Evolutionary conservation across 2,797 vertebrate genomes (phyloP), one percentile per base, ranked within the genome.

Genomic region (Acrocephalus scirpaceus): DNA sequence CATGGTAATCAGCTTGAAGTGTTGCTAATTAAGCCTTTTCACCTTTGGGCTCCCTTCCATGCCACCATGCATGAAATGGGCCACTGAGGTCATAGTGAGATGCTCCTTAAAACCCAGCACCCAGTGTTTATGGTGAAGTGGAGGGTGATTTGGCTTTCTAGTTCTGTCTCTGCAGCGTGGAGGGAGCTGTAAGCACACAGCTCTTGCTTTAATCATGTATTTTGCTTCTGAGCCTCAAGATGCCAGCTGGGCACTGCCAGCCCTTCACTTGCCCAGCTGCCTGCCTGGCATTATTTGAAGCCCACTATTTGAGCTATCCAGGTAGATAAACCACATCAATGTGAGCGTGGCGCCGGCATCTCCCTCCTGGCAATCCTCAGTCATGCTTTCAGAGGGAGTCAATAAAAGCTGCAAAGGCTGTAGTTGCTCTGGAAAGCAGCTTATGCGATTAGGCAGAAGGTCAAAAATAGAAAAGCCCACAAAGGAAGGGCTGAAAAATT

Each of bases 21-120:
- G 92, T 92, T 95, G 66, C 76, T 84, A 93, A 92, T 94, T 94
- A 97, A 95, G 57, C 79, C 76, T 91, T 92, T 95, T 94, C 82
- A 91, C 87, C 95, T 96, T 58, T 90, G 77, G 92, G 90, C 72
- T 94, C 50, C 40, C 53, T 89, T 94, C 79, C 90, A 80, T 90
- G 85, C 74, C 71, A 91, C 62, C 62, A 67, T 2, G 0, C 45
- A 34, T 69, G 29, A 95, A 94, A 74, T 88, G 91, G 70, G 69
- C 60, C 56, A 8, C 36, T 19, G 18, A 92, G 92, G 90, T 92
- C 79, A 79, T 0, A 0, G 66, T 15, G 79, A 91, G 85, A 95
- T 78, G 83, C 73, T 88, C 71, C 78, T 88, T 91, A 76, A 90
- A 81, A 92, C 79, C 84, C 85, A 80, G 5, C 48, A 34, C 75